Conservation (phyloP, 2,888 invertebrate species). For the Hipparchia semele region DNA sequence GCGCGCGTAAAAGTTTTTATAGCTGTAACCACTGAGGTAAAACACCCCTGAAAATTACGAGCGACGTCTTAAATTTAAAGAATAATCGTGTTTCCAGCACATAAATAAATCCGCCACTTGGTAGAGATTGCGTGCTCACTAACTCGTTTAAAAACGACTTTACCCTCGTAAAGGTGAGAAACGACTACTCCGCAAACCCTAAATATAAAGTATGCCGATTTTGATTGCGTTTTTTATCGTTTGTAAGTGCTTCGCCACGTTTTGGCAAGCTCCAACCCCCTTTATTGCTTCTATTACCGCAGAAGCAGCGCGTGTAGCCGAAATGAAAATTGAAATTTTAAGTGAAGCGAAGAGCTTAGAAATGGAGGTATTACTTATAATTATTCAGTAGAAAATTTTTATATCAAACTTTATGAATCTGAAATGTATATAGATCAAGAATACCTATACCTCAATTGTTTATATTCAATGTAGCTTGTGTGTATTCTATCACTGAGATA, state of each 20-base stretch:
- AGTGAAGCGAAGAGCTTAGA: slow-evolving; percentile 4
- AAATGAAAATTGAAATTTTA: slow-evolving; percentile 14
- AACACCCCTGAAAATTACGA: slow-evolving; percentile 35
- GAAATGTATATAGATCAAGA: background rate
- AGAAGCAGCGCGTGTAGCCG: background rate
- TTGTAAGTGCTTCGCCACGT: slow-evolving; percentile 23
- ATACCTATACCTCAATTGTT: background rate
- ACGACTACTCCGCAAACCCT: slow-evolving; percentile 47
- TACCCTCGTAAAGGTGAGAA: slow-evolving; percentile 72
- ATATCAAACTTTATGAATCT: background rate
- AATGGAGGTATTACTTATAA: background rate
- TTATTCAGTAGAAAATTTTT: background rate
- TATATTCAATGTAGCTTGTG: too few relatives aligned
- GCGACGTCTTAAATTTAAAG: slow-evolving; percentile 43
- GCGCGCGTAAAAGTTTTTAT: slow-evolving; percentile 30
- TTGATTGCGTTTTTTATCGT: slow-evolving; percentile 45
- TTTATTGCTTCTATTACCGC: slow-evolving; percentile 21
- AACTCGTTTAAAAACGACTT: slow-evolving; percentile 73
- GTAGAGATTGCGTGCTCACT: slow-evolving; percentile 70
- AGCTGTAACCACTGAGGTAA: slow-evolving; percentile 37
- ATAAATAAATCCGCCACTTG: slow-evolving; percentile 46
- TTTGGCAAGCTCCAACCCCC: slow-evolving; percentile 8
- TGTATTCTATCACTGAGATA: too few relatives aligned
- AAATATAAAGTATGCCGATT: slow-evolving; percentile 46
- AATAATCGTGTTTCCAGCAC: slow-evolving; percentile 47